Evolutionary conservation across 1,140 invertebrate species (phyloP).

Genomic region (Helicoverpa zea): DNA sequence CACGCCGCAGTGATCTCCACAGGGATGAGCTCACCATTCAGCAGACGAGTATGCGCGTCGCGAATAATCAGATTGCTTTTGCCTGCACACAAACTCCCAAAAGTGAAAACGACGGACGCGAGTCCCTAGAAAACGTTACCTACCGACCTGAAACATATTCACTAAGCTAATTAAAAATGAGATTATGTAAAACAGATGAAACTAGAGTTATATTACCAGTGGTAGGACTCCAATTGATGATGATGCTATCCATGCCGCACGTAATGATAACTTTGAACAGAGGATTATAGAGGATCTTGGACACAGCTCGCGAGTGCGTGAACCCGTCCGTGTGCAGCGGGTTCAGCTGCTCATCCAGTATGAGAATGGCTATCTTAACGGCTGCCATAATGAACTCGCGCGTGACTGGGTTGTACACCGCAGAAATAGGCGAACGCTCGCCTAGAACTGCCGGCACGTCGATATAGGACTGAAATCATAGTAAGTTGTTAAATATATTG

Average conservation of each 20-base stretch:
- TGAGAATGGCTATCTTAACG: slow-evolving; percentile 87
- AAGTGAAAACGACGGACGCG: too few species aligned
- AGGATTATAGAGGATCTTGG: slow-evolving; percentile 90
- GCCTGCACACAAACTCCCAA: slow-evolving; percentile 65
- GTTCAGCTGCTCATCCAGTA: slow-evolving; percentile 88
- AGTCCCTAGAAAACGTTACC: not conserved
- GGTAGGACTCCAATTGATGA: slow-evolving; percentile 91
- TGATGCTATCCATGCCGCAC: slow-evolving; percentile 90
- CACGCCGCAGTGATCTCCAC: slow-evolving; percentile 92
- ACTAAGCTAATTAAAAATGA: not conserved
- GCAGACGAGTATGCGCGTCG: slow-evolving; percentile 88
- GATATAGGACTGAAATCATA: slow-evolving; percentile 87
- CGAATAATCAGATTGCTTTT: slow-evolving; percentile 88
- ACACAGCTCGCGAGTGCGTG: slow-evolving; percentile 89
- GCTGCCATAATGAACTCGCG: slow-evolving; percentile 89
- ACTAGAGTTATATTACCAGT: slow-evolving; percentile 74
- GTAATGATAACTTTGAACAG: slow-evolving; percentile 90
- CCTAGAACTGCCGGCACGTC: slow-evolving; percentile 88
- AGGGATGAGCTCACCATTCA: slow-evolving; percentile 88
- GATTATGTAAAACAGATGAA: too few species aligned
- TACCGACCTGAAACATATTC: not conserved
- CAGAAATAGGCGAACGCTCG: slow-evolving; percentile 87
- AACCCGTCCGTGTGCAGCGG: slow-evolving; percentile 89
- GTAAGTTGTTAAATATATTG: not conserved
- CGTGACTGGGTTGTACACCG: slow-evolving; percentile 89